Percentiles rank a stretch among this genome's conserved stretches.
Conservation (phyloP, 2,113 vertebrate genomes). For the Sisor rabdophorus region DNA sequence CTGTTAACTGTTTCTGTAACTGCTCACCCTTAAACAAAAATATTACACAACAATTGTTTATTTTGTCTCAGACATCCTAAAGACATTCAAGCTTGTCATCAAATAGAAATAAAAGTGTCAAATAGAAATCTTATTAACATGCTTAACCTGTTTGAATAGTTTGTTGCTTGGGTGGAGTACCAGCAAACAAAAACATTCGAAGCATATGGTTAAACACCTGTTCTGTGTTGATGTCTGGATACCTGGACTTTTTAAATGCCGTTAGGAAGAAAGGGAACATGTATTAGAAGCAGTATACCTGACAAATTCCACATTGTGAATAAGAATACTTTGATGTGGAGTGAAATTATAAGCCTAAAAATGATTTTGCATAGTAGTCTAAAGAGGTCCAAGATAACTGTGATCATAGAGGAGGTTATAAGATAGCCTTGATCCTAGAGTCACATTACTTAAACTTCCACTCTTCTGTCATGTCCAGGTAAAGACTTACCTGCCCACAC, state of each 20-base stretch:
- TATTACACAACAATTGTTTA: slow-evolving; percentile 10
- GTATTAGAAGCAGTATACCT: slow-evolving; percentile 30
- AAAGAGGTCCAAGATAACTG: slow-evolving; percentile 38
- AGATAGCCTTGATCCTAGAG: slow-evolving; percentile 55
- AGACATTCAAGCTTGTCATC: slow-evolving; percentile 6
- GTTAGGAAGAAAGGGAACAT: slow-evolving; percentile 27
- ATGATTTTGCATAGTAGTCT: slow-evolving; percentile 5
- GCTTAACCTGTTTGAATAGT: not conserved
- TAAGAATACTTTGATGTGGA: slow-evolving; percentile 44
- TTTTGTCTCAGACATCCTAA: slow-evolving; percentile 10
- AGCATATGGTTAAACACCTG: not conserved
- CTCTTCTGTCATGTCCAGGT: slow-evolving; percentile 48
- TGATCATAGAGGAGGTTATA: slow-evolving; percentile 57
- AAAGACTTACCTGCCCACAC: slow-evolving; percentile 40
- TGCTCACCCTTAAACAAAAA: slow-evolving; percentile 18
- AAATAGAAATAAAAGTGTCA: not conserved
- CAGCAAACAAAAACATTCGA: not conserved
- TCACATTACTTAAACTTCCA: slow-evolving; percentile 61
- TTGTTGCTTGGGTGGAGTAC: not conserved
- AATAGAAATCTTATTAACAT: not conserved
- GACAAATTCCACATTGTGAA: slow-evolving; percentile 19
- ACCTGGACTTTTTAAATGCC: slow-evolving; percentile 14
- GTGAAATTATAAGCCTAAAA: slow-evolving; percentile 41
- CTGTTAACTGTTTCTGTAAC: slow-evolving; percentile 6
- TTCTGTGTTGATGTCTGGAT: slow-evolving; percentile 20